These are phyloP conservation scores for Isaurus tuberculatus DNA, from an alignment of 92 coral and sea anemone species.

Conservation along the genomic window DNA sequence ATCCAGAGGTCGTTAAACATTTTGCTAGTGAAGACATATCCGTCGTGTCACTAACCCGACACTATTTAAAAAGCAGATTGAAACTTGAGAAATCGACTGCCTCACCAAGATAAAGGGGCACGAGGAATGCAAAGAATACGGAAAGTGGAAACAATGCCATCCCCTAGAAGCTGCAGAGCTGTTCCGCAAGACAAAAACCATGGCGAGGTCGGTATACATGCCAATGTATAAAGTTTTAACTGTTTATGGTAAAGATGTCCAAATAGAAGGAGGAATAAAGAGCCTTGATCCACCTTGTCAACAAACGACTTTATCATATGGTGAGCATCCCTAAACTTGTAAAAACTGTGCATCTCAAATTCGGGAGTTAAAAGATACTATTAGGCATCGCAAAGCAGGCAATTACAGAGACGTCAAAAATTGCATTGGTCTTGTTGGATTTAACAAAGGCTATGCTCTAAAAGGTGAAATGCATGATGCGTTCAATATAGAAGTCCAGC, in stretches of 20 bases:
- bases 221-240: background rate
- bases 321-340: background rate
- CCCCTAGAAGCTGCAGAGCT: too few species aligned
- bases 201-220: too few species aligned
- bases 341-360: background rate
- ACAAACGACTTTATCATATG: background rate
- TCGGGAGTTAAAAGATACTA: background rate
- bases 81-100: too few species aligned
- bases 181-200: too few species aligned
- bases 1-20: too few species aligned
- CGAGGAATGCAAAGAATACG: too few species aligned
- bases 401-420: background rate
- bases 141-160: too few species aligned
- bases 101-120: too few species aligned
- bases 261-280: background rate
- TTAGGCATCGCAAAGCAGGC: background rate
- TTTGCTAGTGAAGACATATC: too few species aligned
- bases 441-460: constrained; percentile 40
- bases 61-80: too few species aligned
- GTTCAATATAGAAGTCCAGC: constrained; percentile 17
- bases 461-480: constrained; percentile 33
- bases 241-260: background rate
- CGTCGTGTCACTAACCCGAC: too few species aligned
- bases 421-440: constrained; percentile 43
- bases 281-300: background rate